Conservation (phyloP, 2,888 invertebrate genomes). For the Kryphioiulus occultus region DNA sequence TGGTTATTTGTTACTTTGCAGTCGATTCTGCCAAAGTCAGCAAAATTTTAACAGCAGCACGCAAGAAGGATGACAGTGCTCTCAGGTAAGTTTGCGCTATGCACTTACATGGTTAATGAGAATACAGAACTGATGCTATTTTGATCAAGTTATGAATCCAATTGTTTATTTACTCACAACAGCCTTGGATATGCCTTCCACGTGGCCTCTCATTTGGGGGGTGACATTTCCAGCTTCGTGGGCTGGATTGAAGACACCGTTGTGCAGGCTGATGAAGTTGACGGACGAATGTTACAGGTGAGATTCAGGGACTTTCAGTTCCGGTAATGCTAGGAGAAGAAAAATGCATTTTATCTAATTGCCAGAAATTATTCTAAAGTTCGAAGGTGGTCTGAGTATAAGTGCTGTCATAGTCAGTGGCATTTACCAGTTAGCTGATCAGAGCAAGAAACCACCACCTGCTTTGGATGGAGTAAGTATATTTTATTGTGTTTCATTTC, state of each 20-base stretch:
- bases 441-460: conserved; percentile 72
- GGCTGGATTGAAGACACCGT: conserved; percentile 90
- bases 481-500: not conserved
- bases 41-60: conserved; percentile 75
- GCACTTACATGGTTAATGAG: conserved; percentile 52
- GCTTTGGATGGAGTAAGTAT: conserved; percentile 69
- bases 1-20: conserved; percentile 49
- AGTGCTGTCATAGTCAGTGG: conserved; percentile 71
- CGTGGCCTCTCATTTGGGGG: conserved; percentile 77
- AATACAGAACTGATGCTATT: not conserved
- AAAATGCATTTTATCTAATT: not conserved
- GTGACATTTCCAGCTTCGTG: conserved; percentile 64
- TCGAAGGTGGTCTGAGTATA: conserved; percentile 78
- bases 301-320: not conserved
- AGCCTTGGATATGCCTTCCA: conserved; percentile 86
- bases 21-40: conserved; percentile 73
- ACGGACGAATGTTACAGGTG: conserved; percentile 74
- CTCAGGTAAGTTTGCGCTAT: conserved; percentile 67
- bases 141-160: not conserved
- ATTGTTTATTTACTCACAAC: conserved; percentile 55
- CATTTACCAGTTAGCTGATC: conserved; percentile 70
- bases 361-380: conserved; percentile 70
- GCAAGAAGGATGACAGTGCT: conserved; percentile 86
- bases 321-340: not conserved
- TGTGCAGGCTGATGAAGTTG: conserved; percentile 94